Evolutionary conservation across 2,797 vertebrate genomes (phyloP).

Genomic region (Eulemur mongoz): DNA sequence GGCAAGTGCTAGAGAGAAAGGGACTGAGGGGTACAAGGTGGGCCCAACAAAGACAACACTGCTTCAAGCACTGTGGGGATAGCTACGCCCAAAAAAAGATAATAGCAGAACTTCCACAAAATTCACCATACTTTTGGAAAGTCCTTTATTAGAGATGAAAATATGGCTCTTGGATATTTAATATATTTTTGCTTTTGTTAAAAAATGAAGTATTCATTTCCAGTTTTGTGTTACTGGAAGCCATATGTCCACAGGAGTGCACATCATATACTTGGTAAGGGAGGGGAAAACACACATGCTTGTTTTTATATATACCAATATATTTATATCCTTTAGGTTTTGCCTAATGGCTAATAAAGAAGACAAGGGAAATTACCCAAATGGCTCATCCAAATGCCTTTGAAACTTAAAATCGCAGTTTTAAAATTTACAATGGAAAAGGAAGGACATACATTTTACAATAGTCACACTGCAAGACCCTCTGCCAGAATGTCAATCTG

Average conservation of each 20-base stretch:
- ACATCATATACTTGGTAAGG: neutral
- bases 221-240: neutral
- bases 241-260: neutral
- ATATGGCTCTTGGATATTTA: neutral
- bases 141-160: neutral
- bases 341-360: constrained; percentile 46
- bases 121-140: neutral
- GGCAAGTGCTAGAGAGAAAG: neutral
- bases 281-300: neutral
- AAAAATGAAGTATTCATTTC: neutral
- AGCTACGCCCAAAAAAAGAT: neutral
- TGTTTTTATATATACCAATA: neutral
- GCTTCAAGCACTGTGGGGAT: accelerated
- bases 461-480: constrained; percentile 31
- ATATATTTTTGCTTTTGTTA: neutral
- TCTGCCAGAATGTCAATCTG: constrained; percentile 53
- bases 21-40: neutral
- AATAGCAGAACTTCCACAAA: neutral
- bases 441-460: neutral
- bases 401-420: constrained; percentile 53
- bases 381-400: constrained; percentile 19
- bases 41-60: neutral
- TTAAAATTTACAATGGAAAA: constrained; percentile 56
- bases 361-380: constrained; percentile 5
- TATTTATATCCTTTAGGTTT: neutral